Conservation (phyloP, 2,113 vertebrate genomes). For the Pao palembangensis region DNA sequence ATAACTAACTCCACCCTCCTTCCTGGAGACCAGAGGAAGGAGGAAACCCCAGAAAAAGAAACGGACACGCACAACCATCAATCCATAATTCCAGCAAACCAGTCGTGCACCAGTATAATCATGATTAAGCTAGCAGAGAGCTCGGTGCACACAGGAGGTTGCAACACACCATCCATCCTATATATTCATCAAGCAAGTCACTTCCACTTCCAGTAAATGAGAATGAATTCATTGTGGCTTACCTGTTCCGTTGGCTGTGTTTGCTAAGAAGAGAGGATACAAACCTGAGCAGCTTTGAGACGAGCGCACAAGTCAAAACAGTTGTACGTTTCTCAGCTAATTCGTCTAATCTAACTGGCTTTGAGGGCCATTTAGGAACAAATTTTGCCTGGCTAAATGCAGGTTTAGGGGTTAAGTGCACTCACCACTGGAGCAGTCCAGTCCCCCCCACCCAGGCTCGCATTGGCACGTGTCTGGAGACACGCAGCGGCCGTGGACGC, state of each 20-base stretch:
- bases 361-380: constrained; percentile 52
- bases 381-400: constrained; percentile 49
- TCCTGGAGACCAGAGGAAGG: not conserved
- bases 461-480: constrained; percentile 98
- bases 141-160: constrained; percentile 35
- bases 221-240: constrained; percentile 69
- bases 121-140: constrained; percentile 61
- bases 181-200: constrained; percentile 69
- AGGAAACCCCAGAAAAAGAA: constrained; percentile 51
- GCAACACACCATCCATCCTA: constrained; percentile 62
- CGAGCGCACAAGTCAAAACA: constrained; percentile 54
- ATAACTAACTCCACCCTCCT: constrained; percentile 27
- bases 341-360: constrained; percentile 48
- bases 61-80: constrained; percentile 47
- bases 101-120: constrained; percentile 60
- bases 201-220: constrained; percentile 70
- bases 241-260: constrained; percentile 69
- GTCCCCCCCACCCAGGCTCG: constrained; percentile 96
- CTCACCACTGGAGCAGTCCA: constrained; percentile 99
- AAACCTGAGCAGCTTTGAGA: constrained; percentile 71
- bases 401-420: constrained; percentile 61
- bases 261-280: constrained; percentile 70
- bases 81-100: constrained; percentile 48
- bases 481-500: constrained; percentile 91
- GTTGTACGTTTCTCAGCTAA: constrained; percentile 42